Base-by-base conservation (phyloP, 2,888 invertebrate species). In the Rhyacophila evoluta region DNA sequence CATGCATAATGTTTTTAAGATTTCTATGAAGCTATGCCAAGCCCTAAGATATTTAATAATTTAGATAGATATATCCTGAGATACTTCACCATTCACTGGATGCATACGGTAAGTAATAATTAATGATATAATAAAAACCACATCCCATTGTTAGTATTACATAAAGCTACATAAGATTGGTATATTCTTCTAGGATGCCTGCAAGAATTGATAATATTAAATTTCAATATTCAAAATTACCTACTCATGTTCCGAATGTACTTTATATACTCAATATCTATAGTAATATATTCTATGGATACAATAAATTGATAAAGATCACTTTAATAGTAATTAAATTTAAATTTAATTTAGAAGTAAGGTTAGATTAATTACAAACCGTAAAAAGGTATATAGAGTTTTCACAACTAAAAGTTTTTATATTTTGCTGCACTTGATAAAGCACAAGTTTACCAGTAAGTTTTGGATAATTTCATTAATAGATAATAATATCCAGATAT, bases 91-190 rank as follows among this genome's bases (percentile, higher is more conserved):
- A 72, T 79, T 75, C 75, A 75, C 67, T 68, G 55, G 76, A 75
- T 76, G 75, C 79, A 71, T 79, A 77, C 78, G 72, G 69, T 67
- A 72, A 73, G 29, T 74, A 75, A 29, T 29, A 41, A 67, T 36
- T 33, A 68, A 33, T 33, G 29, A 33, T 6, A 25, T 25, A 67
- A 68, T 69, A 71, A 15, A 78, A 33, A 77, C 81, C 81, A 79
- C 71, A 79, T 67, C 81, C 81, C 71, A 41, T 11, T 78, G 81
- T 81, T 81, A 81, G 81, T 81, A 78, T n/a, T n/a, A n/a, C n/a
- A n/a, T 15, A 75, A 78, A 75, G 41, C 70, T 77, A 75, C 19
- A 41, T 38, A 75, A 55, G 15, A 55, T 55, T 19, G 19, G 6
- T 55, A 55, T 55, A 15, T 73, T 73, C 68, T 28, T 69, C 77